These are phyloP conservation scores for Scyliorhinus canicula DNA, from an alignment of 2,797 vertebrate genomes.

Conservation along the genomic window DNA sequence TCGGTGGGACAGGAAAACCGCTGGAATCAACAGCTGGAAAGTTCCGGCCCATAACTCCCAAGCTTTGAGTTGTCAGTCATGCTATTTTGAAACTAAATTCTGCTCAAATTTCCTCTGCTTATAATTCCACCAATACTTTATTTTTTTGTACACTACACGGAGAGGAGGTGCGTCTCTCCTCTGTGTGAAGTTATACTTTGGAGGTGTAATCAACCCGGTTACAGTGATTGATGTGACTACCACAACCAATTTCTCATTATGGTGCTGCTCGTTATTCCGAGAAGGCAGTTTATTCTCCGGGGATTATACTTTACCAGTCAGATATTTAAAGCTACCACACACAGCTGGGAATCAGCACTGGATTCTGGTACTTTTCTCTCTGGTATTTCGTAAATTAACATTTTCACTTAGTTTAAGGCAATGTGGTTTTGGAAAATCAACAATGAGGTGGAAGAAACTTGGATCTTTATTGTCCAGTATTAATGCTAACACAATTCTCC, in stretches of 20 bases:
- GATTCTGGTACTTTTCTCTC: background rate
- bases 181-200: background rate
- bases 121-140: background rate
- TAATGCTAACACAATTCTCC: background rate
- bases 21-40: too few relatives aligned
- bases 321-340: background rate
- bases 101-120: background rate
- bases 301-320: background rate
- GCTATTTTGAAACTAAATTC: background rate
- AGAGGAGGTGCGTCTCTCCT: background rate
- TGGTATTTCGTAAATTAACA: background rate
- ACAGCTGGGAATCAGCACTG: background rate
- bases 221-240: background rate
- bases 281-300: background rate
- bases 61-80: background rate
- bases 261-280: background rate
- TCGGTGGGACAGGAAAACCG: too few relatives aligned
- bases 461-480: background rate
- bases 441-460: background rate
- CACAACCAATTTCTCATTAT: background rate
- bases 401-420: background rate
- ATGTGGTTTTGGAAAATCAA: background rate
- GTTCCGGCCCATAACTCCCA: too few relatives aligned
- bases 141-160: background rate
- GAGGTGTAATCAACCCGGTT: background rate